These are phyloP conservation scores for Sinonovacula constricta DNA, from an alignment of 1,140 invertebrate genomes.

Conservation along the genomic window DNA sequence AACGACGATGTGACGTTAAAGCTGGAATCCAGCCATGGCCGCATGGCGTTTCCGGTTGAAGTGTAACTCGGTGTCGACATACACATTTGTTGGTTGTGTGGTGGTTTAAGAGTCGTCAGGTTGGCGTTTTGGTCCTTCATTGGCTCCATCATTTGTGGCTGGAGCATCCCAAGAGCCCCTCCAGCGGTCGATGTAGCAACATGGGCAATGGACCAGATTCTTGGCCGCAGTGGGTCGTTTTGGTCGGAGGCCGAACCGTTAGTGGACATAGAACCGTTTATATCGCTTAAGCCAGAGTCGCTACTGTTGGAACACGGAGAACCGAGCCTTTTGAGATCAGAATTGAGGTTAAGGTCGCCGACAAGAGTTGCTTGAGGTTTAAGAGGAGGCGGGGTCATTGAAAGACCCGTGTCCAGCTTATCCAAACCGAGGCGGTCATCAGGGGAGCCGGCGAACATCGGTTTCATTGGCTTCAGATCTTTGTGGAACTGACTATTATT, in stretches of 20 bases:
- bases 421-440: constrained; percentile 44
- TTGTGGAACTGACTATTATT: neutral
- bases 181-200: constrained; percentile 93
- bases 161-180: neutral
- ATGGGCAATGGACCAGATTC: constrained; percentile 98
- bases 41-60: constrained; percentile 26
- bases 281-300: constrained; percentile 73
- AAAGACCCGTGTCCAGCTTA: constrained; percentile 21
- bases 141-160: constrained; percentile 2
- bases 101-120: constrained; percentile 34
- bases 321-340: constrained; percentile 64
- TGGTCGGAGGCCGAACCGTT: constrained; percentile 52
- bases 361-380: constrained; percentile 45
- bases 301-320: constrained; percentile 75
- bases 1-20: constrained; percentile 44
- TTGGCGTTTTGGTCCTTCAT: constrained; percentile 43
- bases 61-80: constrained; percentile 36
- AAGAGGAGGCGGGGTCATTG: constrained; percentile 30
- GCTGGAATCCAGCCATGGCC: constrained; percentile 38
- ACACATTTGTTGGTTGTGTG: neutral
- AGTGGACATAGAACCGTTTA: constrained; percentile 65
- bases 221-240: constrained; percentile 86
- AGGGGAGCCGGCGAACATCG: neutral
- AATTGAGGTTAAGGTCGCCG: constrained; percentile 23
- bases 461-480: neutral